phyloP scores from a whole-genome alignment of 2,888 invertebrate species.

The Cosmia pyralina region DNA sequence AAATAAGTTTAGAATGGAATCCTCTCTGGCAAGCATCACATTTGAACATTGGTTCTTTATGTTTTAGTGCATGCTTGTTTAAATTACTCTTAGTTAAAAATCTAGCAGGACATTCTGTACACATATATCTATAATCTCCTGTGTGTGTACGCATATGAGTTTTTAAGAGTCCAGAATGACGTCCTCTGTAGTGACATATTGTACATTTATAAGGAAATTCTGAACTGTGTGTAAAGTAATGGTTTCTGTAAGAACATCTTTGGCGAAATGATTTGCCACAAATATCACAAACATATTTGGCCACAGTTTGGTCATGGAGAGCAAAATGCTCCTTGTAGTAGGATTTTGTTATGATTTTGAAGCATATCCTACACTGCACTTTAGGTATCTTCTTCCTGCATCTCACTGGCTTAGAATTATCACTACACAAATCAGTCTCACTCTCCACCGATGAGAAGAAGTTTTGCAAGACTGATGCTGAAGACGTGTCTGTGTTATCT shows the following conservation, averaged over 20 bases:
- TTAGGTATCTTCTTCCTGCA: conserved; percentile 27
- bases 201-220: conserved; percentile 78
- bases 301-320: conserved; percentile 67
- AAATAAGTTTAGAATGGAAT: conserved; percentile 74
- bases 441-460: conserved; percentile 39
- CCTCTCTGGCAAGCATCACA: conserved; percentile 78
- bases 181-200: conserved; percentile 75
- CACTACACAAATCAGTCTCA: conserved; percentile 20
- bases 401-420: conserved; percentile 12
- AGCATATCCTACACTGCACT: conserved; percentile 46
- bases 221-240: conserved; percentile 74
- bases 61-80: conserved; percentile 77
- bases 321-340: conserved; percentile 47
- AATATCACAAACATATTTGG: conserved; percentile 78
- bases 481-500: conserved; percentile 4
- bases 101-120: conserved; percentile 78
- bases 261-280: conserved; percentile 79
- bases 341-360: conserved; percentile 48
- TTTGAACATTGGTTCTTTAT: conserved; percentile 77
- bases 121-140: conserved; percentile 79
- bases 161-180: conserved; percentile 74
- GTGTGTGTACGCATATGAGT: conserved; percentile 78
- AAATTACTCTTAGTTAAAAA: conserved; percentile 79
- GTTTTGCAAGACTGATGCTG: conserved; percentile 24
- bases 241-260: conserved; percentile 77